These are phyloP conservation scores for Drosophila eohydei DNA, from an alignment of 2,888 invertebrate genomes.

Conservation along the genomic window DNA sequence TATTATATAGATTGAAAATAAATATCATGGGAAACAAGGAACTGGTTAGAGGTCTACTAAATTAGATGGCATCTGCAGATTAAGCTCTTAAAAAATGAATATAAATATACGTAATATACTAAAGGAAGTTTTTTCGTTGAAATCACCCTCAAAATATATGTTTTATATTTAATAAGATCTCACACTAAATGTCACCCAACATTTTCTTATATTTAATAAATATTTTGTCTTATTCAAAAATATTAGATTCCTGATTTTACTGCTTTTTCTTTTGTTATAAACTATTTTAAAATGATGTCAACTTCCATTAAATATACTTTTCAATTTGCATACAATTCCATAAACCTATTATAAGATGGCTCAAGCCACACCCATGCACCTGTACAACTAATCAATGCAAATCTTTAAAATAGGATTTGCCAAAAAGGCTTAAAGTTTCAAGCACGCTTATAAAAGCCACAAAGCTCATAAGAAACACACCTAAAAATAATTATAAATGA, in stretches of 20 bases:
- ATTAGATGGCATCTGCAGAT: background rate
- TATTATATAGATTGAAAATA: background rate
- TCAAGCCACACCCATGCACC: constrained; percentile 7
- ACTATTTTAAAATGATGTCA: background rate
- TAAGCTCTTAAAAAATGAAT: background rate
- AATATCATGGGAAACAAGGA: background rate
- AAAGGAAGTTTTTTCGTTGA: too few relatives aligned
- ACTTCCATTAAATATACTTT: background rate
- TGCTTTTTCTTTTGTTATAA: background rate
- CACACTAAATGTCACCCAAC: background rate
- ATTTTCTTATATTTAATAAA: background rate
- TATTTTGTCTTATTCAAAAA: background rate
- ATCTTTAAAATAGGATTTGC: constrained; percentile 44
- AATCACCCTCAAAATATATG: background rate
- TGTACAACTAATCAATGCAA: constrained; percentile 39
- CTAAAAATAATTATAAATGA: constrained; percentile 20
- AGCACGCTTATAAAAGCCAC: constrained; percentile 44
- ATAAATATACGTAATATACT: background rate
- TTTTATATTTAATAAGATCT: background rate
- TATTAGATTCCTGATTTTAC: background rate
- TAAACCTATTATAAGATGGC: background rate
- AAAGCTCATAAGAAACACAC: constrained; percentile 51
- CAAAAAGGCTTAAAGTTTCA: constrained; percentile 20
- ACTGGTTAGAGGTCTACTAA: background rate
- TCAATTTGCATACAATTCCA: background rate